A percentile compares a stretch with the other conserved stretches of the same genome.
phyloP scores from a whole-genome alignment of 2,888 invertebrate species.

The Sminthurinus aureus region DNA sequence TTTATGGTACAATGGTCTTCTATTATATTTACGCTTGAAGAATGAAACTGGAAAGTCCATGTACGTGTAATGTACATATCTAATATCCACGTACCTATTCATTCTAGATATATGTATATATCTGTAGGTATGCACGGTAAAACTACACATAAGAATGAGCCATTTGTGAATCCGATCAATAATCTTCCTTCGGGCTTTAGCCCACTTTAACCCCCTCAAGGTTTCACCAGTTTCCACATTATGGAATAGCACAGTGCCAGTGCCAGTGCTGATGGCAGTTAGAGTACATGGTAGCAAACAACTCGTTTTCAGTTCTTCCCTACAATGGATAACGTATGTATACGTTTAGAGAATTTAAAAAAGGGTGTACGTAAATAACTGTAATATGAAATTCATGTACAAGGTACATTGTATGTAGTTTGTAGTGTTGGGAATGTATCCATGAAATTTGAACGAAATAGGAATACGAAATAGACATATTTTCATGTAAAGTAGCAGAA shows the following conservation, averaged over 20 bases:
- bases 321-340: neutral
- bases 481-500: too few species aligned
- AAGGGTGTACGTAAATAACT: too few species aligned
- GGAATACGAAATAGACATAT: neutral
- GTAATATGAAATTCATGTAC: too few species aligned
- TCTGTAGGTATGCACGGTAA: neutral
- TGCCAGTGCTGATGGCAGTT: neutral
- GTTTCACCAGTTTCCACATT: constrained; percentile 10
- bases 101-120: neutral
- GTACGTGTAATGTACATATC: neutral
- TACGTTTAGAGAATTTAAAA: neutral
- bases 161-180: constrained; percentile 39
- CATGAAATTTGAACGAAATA: neutral
- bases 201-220: constrained; percentile 36
- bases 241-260: neutral
- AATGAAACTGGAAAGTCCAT: neutral
- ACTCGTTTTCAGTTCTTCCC: neutral
- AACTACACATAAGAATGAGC: constrained; percentile 6
- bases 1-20: neutral
- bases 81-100: neutral
- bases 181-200: constrained; percentile 33
- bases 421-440: neutral
- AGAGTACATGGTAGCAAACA: neutral
- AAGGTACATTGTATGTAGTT: neutral
- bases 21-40: neutral